Conservation (phyloP, 2,888 invertebrate species). For the Hydraecia micacea region DNA sequence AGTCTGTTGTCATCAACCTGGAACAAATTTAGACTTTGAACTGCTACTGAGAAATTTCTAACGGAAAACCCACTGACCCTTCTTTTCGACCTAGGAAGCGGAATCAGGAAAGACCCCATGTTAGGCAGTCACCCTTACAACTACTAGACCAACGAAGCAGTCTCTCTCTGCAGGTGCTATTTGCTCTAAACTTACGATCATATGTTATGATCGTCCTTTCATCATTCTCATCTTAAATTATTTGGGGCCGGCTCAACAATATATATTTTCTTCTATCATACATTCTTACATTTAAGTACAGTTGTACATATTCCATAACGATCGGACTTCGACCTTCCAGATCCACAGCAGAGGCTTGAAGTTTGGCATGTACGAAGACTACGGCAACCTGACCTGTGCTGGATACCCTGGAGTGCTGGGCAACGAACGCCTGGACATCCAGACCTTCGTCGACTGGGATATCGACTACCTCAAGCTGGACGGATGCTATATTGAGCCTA, state of each 20-base stretch:
- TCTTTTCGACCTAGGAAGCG: neutral
- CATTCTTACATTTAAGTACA: neutral
- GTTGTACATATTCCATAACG: neutral
- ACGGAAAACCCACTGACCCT: neutral
- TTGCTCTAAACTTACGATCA: neutral
- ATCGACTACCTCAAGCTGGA: slow-evolving; percentile 96
- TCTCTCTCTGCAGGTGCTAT: neutral
- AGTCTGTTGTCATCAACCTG: neutral
- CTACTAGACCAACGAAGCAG: neutral
- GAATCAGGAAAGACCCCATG: neutral
- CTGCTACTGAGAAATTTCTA: neutral
- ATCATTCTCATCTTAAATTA: neutral
- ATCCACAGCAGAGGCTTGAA: slow-evolving; percentile 93
- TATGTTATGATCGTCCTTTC: neutral
- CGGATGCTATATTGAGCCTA: slow-evolving; percentile 92
- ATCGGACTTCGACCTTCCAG: slow-evolving; percentile 79
- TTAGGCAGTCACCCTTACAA: neutral
- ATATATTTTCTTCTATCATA: neutral
- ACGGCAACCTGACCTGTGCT: slow-evolving; percentile 94
- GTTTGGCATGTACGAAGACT: slow-evolving; percentile 96
- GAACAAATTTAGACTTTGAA: neutral
- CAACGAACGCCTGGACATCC: slow-evolving; percentile 92
- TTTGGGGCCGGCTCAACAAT: neutral
- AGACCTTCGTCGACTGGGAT: slow-evolving; percentile 94
- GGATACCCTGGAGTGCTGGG: slow-evolving; percentile 94